phyloP scores from a whole-genome alignment of 2,797 vertebrate species.

The Hyperoplus lanceolatus region DNA sequence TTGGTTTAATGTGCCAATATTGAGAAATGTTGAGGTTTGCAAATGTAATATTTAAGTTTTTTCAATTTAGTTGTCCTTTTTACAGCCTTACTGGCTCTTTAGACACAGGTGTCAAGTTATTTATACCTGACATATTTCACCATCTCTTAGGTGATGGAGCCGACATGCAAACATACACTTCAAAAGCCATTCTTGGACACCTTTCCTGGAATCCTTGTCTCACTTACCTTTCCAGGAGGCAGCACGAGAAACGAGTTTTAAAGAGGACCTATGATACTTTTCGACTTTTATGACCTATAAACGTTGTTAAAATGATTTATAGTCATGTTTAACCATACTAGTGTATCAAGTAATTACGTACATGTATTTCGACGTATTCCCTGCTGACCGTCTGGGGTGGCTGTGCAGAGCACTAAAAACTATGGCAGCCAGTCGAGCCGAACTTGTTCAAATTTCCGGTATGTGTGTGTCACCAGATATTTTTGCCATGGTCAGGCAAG shows the following conservation, averaged over 20 bases:
- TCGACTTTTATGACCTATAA: too few relatives aligned
- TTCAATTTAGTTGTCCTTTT: not conserved
- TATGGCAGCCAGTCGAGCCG: too few relatives aligned
- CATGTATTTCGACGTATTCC: too few relatives aligned
- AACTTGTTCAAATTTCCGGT: too few relatives aligned
- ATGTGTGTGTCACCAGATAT: too few relatives aligned
- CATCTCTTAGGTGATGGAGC: not conserved
- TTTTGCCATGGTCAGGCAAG: too few relatives aligned
- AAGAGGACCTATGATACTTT: too few relatives aligned
- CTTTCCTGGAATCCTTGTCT: not conserved
- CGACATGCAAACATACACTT: not conserved
- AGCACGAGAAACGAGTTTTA: not conserved
- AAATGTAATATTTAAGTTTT: not conserved
- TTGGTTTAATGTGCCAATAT: not conserved
- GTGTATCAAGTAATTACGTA: too few relatives aligned
- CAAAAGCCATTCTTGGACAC: conserved; percentile 11
- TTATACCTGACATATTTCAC: not conserved
- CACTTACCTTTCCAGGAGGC: not conserved
- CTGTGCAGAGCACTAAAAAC: too few relatives aligned
- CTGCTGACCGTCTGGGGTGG: too few relatives aligned
- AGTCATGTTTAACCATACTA: too few relatives aligned
- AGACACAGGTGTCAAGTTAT: not conserved
- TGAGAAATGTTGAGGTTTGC: conserved; percentile 13
- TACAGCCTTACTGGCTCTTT: not conserved
- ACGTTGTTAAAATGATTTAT: too few relatives aligned